phyloP scores from a whole-genome alignment of 2,113 vertebrate species.

The Bubalus kerabau region DNA sequence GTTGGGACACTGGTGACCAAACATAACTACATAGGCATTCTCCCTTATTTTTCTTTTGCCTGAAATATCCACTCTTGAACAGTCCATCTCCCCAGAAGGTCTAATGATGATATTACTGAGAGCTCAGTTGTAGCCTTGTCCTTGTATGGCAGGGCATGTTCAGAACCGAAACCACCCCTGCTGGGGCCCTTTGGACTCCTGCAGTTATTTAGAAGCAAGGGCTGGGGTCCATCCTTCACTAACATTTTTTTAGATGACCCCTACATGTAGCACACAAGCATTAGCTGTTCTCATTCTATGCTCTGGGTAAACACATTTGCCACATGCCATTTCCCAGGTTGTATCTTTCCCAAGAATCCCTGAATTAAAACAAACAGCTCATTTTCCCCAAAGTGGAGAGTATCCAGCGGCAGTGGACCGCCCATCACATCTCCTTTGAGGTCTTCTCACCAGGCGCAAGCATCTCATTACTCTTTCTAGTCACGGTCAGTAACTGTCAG shows the following conservation, averaged over 20 bases:
- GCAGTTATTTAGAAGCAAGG: background rate
- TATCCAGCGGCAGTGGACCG: fast-evolving
- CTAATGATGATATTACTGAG: background rate
- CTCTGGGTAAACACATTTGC: background rate
- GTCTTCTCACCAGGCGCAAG: background rate
- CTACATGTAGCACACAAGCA: background rate
- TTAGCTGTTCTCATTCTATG: background rate
- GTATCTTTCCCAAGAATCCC: background rate
- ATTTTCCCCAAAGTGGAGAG: background rate
- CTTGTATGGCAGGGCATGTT: background rate
- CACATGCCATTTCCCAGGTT: background rate
- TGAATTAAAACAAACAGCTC: background rate
- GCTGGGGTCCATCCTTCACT: background rate
- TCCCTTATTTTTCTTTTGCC: background rate
- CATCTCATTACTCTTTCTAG: background rate
- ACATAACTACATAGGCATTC: background rate
- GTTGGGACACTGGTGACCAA: background rate
- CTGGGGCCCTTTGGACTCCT: background rate
- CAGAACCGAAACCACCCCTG: background rate
- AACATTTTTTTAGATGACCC: background rate
- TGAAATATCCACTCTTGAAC: background rate
- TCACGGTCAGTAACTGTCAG: background rate
- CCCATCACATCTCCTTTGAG: background rate
- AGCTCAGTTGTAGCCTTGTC: background rate
- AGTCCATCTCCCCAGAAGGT: background rate